A percentile compares a stretch with the other conserved stretches of the same genome.
phyloP scores from a whole-genome alignment of 2,888 invertebrate genomes.

The Ashinkailepas kermadecensis region DNA sequence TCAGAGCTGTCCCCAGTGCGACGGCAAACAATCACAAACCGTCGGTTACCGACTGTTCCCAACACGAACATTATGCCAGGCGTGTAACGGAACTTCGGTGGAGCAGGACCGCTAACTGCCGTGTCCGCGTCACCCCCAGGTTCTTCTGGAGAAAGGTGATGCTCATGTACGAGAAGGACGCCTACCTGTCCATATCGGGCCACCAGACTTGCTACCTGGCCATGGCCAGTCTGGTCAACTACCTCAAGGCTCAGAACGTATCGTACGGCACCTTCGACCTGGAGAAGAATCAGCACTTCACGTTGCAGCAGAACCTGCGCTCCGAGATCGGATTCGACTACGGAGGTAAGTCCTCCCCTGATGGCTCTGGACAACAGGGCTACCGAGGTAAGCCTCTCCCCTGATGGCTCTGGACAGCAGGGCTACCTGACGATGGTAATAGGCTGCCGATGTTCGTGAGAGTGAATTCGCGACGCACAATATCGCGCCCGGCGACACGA shows the following conservation, averaged over 20 bases:
- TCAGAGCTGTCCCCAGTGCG: too few species aligned
- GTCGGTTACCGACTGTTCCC: too few species aligned
- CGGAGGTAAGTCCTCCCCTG: slow-evolving; percentile 53
- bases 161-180: slow-evolving; percentile 66
- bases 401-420: too few species aligned
- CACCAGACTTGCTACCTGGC: slow-evolving; percentile 65
- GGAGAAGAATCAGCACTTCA: slow-evolving; percentile 50
- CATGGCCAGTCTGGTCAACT: slow-evolving; percentile 62
- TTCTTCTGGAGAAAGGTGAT: slow-evolving; percentile 64
- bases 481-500: too few species aligned
- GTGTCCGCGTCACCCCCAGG: slow-evolving; percentile 44
- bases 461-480: too few species aligned
- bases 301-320: slow-evolving; percentile 57
- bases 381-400: too few species aligned
- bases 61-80: too few species aligned
- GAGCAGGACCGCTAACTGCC: not conserved
- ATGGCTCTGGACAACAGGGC: too few species aligned
- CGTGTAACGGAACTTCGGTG: too few species aligned
- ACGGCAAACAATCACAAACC: too few species aligned
- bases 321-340: slow-evolving; percentile 48
- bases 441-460: too few species aligned
- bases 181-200: slow-evolving; percentile 59
- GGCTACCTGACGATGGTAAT: too few species aligned
- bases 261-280: slow-evolving; percentile 56
- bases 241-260: slow-evolving; percentile 44